Base-by-base conservation (phyloP, 2,113 vertebrate species). In the Philantomba maxwellii region DNA sequence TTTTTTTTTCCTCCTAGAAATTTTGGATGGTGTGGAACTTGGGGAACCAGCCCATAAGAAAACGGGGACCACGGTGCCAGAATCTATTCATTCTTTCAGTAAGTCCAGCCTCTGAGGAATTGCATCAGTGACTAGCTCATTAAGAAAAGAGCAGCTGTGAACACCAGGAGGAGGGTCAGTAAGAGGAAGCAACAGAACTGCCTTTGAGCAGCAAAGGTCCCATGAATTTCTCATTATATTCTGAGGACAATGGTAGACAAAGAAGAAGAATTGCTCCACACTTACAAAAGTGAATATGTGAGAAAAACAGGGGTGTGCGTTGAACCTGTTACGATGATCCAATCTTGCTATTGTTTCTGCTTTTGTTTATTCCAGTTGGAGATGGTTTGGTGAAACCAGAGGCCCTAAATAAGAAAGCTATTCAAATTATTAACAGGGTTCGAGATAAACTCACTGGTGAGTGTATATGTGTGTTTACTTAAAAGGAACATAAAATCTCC, bases 51-150 rank as follows among this genome's bases (percentile, higher is more conserved):
- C 99, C 3, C 99, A 99, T 97, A 99, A 99, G 99, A 99, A 99
- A 98, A 98, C 99, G 28, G 99, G 99, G 98, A 99, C 99, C 98
- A 99, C 99, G 1, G 99, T 99, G 98, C 99, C 99, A 93, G 99
- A 99, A 98, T 99, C 99, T 77, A 99, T 99, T 96, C 99, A 99
- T 98, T 99, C 99, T 58, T 99, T 99, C 98, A 99, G 99, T 99
- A 98, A 99, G 99, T 99, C 12, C 75, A 36, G 9, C 89, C 94
- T 94, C 93, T 0, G 25, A 43, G 55, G 94, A 49, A 5, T 10
- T 47, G 47, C 23, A 21, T 93, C 87, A 62, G 3, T 11, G 51
- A 45, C 66, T 39, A 45, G 93, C 60, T 93, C 84, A 25, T 66
- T 96, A 47, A 90, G 94, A 26, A 45, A 45, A 93, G 0, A 85